phyloP scores from a whole-genome alignment of 2,113 vertebrate species.

The Cyprinus carpio region DNA sequence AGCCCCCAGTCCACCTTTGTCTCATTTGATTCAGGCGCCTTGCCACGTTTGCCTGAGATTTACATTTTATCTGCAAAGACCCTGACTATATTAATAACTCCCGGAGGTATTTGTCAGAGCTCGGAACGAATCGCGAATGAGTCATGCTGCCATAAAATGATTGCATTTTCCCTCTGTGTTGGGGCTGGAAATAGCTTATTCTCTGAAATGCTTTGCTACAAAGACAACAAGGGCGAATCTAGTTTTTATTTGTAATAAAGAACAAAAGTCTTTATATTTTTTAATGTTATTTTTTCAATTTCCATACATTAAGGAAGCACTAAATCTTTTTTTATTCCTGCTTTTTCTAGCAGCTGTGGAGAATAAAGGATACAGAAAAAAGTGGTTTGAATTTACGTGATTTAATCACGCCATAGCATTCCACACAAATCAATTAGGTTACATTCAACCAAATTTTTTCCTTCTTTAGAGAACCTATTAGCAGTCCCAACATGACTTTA shows the following conservation, averaged over 20 bases:
- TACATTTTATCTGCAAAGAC: slow-evolving; percentile 57
- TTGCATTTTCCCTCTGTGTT: slow-evolving; percentile 27
- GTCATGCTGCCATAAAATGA: slow-evolving; percentile 40
- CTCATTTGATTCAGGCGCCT: slow-evolving; percentile 62
- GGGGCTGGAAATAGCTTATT: slow-evolving; percentile 10
- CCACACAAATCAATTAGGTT: background rate
- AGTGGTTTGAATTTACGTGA: background rate
- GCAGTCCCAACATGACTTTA: background rate
- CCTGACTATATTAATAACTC: slow-evolving; percentile 71
- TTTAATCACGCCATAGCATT: background rate
- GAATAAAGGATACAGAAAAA: slow-evolving; percentile 16
- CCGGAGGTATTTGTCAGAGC: slow-evolving; percentile 61
- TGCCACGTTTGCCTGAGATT: slow-evolving; percentile 54
- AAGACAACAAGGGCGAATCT: background rate
- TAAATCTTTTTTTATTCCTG: slow-evolving; percentile 24
- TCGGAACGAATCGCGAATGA: slow-evolving; percentile 11
- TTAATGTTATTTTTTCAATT: slow-evolving; percentile 19
- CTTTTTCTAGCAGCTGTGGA: slow-evolving; percentile 12
- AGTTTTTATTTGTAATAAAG: slow-evolving; percentile 34
- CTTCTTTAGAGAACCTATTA: background rate
- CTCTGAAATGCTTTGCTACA: slow-evolving; percentile 19
- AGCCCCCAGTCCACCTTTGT: slow-evolving; percentile 48
- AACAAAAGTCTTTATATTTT: slow-evolving; percentile 35
- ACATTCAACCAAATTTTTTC: background rate
- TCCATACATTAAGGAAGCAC: slow-evolving; percentile 15